phyloP scores from a whole-genome alignment of 1,140 invertebrate species.

The Bombus confusus region DNA sequence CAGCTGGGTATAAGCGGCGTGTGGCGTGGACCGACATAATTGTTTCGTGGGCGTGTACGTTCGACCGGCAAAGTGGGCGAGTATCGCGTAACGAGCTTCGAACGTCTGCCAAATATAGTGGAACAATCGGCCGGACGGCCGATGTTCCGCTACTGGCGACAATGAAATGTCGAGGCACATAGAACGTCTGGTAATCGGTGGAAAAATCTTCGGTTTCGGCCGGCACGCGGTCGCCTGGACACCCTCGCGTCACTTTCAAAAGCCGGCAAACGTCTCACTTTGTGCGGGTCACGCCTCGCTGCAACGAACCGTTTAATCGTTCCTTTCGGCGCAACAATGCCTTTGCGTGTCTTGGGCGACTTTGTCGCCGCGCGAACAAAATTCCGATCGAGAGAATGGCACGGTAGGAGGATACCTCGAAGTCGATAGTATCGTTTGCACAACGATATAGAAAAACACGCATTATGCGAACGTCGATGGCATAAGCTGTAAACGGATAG shows the following conservation, averaged over 20 bases:
- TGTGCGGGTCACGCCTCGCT: conserved; percentile 69
- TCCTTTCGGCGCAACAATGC: conserved; percentile 47
- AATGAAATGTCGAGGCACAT: conserved; percentile 64
- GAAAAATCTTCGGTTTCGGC: conserved; percentile 41
- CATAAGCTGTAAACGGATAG: not conserved
- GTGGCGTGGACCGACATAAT: no score
- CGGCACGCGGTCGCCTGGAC: conserved; percentile 47
- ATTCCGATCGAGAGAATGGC: not conserved
- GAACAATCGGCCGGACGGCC: conserved; percentile 63
- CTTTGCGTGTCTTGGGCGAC: not conserved
- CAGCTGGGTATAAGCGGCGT: conserved; percentile 12
- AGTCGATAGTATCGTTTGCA: not conserved
- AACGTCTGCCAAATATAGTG: conserved; percentile 68
- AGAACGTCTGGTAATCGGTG: conserved; percentile 26
- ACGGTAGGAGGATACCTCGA: not conserved
- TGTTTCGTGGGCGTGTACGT: conserved; percentile 27
- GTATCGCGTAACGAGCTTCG: conserved; percentile 57
- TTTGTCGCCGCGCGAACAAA: not conserved
- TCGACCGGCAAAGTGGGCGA: conserved; percentile 47
- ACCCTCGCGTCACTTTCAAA: not conserved
- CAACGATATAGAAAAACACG: not conserved
- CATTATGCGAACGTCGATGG: not conserved
- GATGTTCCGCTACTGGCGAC: conserved; percentile 52
- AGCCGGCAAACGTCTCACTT: conserved; percentile 75
- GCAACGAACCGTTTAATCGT: conserved; percentile 73